phyloP scores from a whole-genome alignment of 2,113 vertebrate species.

The Gavialis gangeticus region DNA sequence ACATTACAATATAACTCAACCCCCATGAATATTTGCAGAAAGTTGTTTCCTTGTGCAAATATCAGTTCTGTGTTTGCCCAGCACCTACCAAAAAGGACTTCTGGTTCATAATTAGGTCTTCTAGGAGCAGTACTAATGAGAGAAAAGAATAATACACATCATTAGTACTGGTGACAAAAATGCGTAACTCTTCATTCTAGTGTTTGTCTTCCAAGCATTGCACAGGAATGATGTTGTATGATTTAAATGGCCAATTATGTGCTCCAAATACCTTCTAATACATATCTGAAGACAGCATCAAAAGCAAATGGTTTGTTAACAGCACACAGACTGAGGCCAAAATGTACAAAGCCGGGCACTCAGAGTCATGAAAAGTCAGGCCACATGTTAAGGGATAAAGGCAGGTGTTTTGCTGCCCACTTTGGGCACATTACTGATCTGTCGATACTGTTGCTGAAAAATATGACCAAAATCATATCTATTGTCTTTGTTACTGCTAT shows the following conservation, averaged over 20 bases:
- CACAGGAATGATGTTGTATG: not conserved
- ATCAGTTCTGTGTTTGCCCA: not conserved
- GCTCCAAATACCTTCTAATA: not conserved
- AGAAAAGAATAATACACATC: no score
- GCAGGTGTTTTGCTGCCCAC: not conserved
- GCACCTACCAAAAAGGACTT: no score
- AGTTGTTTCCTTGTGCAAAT: not conserved
- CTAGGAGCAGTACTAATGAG: no score
- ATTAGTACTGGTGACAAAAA: not conserved
- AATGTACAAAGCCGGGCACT: not conserved
- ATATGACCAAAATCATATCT: not conserved
- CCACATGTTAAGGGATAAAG: not conserved
- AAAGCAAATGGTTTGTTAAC: not conserved
- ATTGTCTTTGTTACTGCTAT: not conserved
- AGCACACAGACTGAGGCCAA: not conserved
- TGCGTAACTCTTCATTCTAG: not conserved
- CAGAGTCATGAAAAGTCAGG: not conserved
- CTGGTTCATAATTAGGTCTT: no score
- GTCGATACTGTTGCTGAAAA: not conserved
- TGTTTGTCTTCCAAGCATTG: not conserved
- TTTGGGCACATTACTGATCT: not conserved
- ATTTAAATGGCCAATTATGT: not conserved
- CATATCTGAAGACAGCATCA: not conserved
- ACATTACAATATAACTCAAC: no score
- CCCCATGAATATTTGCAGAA: no score